phyloP scores from a whole-genome alignment of 2,888 invertebrate species.

The Gymnoscelis rufifasciata region DNA sequence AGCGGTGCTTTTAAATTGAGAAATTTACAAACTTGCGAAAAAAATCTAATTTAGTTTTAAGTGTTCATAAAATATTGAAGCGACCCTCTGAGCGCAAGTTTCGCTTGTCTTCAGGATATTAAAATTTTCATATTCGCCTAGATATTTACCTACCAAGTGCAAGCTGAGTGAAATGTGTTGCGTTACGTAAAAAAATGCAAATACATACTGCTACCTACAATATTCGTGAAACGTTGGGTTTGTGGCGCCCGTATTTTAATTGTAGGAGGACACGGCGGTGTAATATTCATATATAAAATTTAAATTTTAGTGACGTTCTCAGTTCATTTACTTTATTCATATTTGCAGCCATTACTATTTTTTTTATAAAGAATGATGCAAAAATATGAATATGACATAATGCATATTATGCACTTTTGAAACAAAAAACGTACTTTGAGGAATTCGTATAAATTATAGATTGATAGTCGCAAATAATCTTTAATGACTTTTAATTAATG shows the following conservation, averaged over 20 bases:
- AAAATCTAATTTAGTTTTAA: constrained; percentile 61
- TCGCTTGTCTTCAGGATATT: constrained; percentile 58
- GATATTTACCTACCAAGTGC: constrained; percentile 37
- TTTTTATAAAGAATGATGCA: no score
- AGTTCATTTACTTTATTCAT: constrained; percentile 39
- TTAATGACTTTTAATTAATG: no score
- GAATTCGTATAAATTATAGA: no score
- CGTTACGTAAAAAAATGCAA: constrained; percentile 26
- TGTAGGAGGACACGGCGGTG: constrained; percentile 27
- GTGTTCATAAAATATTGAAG: constrained; percentile 67
- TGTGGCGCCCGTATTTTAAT: constrained; percentile 31
- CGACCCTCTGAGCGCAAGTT: constrained; percentile 48
- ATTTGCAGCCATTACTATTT: no score
- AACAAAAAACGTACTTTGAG: no score
- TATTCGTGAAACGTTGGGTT: constrained; percentile 11
- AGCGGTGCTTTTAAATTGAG: constrained; percentile 19
- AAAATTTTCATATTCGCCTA: constrained; percentile 56
- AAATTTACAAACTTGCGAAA: constrained; percentile 37
- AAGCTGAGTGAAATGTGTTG: constrained; percentile 32
- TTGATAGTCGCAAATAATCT: no score
- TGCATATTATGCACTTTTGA: no score
- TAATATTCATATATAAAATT: constrained; percentile 17
- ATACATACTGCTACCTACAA: constrained; percentile 24
- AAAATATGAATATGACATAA: no score
- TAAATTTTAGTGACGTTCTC: constrained; percentile 20